These are phyloP conservation scores for Capricornis sumatraensis DNA, from an alignment of 2,113 vertebrate genomes.

Conservation along the genomic window DNA sequence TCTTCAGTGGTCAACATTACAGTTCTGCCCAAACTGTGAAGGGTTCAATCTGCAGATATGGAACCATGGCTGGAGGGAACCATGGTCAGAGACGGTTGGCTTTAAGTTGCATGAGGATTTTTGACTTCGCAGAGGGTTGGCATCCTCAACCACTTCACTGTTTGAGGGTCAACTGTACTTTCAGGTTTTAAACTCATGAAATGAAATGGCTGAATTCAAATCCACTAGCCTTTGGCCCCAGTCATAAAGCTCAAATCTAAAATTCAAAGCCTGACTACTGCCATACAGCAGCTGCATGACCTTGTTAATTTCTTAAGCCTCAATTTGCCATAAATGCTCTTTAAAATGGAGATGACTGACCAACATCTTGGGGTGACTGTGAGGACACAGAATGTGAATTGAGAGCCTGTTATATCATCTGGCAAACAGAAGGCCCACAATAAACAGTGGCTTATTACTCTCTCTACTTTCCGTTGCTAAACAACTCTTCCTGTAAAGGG, in stretches of 20 bases:
- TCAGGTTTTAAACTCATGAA: not conserved
- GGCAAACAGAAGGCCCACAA: not conserved
- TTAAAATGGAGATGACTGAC: not conserved
- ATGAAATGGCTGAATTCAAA: not conserved
- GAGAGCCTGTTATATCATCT: not conserved
- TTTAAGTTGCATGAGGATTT: not conserved
- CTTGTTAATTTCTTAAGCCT: not conserved
- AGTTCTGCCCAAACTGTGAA: not conserved
- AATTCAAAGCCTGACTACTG: not conserved
- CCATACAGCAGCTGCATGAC: not conserved
- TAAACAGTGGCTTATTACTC: not conserved
- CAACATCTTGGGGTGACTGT: not conserved
- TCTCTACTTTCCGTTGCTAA: not conserved
- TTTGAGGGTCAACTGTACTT: not conserved
- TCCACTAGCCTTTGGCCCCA: not conserved
- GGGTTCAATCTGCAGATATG: not conserved
- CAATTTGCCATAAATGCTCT: not conserved
- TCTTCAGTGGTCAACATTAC: not conserved
- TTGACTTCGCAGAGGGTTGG: not conserved
- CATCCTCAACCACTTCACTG: not conserved
- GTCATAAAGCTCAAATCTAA: not conserved
- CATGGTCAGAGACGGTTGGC: not conserved
- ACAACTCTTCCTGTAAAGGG: not conserved
- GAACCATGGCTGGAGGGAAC: not conserved
- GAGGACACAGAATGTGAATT: not conserved